Evolutionary conservation across 2,888 invertebrate genomes (phyloP), one percentile per base, ranked within the genome.

Genomic region (Phasia obesa): DNA sequence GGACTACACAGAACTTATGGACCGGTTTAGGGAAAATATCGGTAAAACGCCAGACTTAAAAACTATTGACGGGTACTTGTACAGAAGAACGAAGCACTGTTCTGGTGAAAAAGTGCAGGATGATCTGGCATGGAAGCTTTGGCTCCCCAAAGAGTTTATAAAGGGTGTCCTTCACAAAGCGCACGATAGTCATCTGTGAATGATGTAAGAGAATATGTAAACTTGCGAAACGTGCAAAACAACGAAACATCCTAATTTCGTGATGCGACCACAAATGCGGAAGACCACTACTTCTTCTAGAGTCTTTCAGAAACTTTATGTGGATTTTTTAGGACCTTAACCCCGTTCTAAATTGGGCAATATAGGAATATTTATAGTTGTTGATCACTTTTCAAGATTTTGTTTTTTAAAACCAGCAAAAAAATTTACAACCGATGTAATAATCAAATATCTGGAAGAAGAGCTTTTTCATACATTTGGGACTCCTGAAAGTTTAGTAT

Each of bases 251-350:
- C 27, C 27, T 27, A 27, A 27, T 27, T 27, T 27, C 4, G 27
- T 27, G 27, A 27, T 27, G 27, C 27, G 27, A 27, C 27, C 27
- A 27, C 27, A 3, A 27, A 27, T 27, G 27, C 4, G 4, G 27
- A 27, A 27, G 6, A 27, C 6, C 27, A 4, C 27, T 3, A 27
- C 3, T 27, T 27, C 27, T 27, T 27, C 27, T 27, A 27, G 27
- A 27, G 51, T 73, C 21, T 73, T 74, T 31, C 67, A 80, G 35
- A 25, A 55, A 35, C 13, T 80, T 1, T 80, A 64, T 17, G 44
- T 80, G 9, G 80, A 80, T 49, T 62, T 74, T 4, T 17, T 70
- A 21, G 69, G 69, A 1, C 74, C 80, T 2, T 75, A 75, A 15
- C 70, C 74, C 0, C 17, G 69, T 3, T 64, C 74, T 4, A 74